These are phyloP conservation scores for Empis livida DNA, from an alignment of 2,888 invertebrate species.

Conservation along the genomic window DNA sequence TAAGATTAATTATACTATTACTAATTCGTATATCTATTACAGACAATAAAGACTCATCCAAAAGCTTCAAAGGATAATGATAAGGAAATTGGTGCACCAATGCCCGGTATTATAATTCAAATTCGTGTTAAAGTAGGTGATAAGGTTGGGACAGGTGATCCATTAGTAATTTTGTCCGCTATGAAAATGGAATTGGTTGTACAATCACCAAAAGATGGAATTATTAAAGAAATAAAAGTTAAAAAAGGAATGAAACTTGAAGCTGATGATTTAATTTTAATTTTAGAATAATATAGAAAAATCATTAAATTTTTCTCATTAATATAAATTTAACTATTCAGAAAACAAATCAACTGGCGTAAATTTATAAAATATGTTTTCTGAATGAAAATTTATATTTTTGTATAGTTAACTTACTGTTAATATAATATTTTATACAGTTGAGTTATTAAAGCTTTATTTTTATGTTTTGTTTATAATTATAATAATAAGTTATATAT, in stretches of 20 bases:
- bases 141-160: constrained; percentile 71
- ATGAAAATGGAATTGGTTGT: constrained; percentile 83
- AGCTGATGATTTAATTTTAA: constrained; percentile 79
- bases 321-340: background rate
- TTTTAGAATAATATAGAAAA: constrained; percentile 45
- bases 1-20: too few species aligned
- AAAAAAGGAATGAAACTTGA: constrained; percentile 74
- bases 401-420: too few species aligned
- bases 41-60: constrained; percentile 55
- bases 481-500: too few species aligned
- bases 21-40: too few species aligned
- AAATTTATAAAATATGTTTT: too few species aligned
- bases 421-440: too few species aligned
- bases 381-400: too few species aligned
- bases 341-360: too few species aligned
- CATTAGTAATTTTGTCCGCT: constrained; percentile 81
- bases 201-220: constrained; percentile 75
- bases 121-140: constrained; percentile 83
- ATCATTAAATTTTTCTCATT: background rate
- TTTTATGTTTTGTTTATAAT: too few species aligned
- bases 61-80: constrained; percentile 77
- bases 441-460: too few species aligned
- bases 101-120: constrained; percentile 87
- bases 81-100: constrained; percentile 86
- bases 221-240: constrained; percentile 54